These are phyloP conservation scores for Garrulus glandarius DNA, from an alignment of 2,797 vertebrate species.

Conservation along the genomic window DNA sequence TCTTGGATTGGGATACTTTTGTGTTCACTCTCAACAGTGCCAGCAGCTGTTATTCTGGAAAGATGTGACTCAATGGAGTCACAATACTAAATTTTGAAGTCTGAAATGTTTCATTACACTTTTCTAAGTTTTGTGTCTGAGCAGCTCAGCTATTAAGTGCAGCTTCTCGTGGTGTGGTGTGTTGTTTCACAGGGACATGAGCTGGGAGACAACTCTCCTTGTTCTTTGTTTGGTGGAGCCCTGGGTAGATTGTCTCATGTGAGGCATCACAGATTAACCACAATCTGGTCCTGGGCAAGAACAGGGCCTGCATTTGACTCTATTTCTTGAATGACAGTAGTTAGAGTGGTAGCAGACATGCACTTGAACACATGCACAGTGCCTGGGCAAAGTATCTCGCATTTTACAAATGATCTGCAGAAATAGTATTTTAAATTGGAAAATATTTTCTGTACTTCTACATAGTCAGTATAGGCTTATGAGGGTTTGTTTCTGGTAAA, in stretches of 20 bases:
- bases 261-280: not conserved
- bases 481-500: not conserved
- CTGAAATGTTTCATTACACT: not conserved
- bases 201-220: not conserved
- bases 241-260: not conserved
- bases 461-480: not conserved
- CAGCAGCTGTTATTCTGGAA: not conserved
- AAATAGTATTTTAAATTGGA: not conserved
- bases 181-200: not conserved
- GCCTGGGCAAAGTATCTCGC: not conserved
- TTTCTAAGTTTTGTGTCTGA: not conserved
- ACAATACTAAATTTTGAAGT: not conserved
- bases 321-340: not conserved
- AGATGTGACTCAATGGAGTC: not conserved
- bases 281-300: not conserved
- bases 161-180: not conserved
- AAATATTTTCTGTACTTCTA: not conserved
- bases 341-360: not conserved
- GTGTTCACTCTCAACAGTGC: not conserved
- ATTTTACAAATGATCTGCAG: not conserved
- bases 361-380: not conserved
- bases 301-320: not conserved
- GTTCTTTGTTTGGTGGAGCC: not conserved
- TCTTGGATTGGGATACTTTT: not conserved
- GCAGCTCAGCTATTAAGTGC: not conserved